These are phyloP conservation scores for Babylonia areolata DNA, from an alignment of 1,140 invertebrate species.

Conservation along the genomic window DNA sequence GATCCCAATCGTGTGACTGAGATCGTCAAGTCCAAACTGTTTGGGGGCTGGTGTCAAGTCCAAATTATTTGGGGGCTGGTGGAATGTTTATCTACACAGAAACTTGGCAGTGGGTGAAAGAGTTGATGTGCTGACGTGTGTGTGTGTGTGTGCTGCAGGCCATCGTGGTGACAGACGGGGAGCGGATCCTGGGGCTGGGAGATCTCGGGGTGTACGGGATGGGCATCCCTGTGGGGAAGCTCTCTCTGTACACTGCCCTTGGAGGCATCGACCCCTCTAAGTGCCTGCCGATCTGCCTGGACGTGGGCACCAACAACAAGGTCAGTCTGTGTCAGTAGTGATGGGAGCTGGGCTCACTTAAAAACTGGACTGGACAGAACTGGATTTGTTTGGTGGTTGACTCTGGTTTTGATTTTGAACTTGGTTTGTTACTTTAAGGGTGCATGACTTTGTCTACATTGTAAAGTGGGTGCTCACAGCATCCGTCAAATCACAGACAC, in stretches of 20 bases:
- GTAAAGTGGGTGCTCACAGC: no score
- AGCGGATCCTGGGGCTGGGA: constrained; percentile 75
- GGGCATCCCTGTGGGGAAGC: constrained; percentile 75
- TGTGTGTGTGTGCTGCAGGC: constrained; percentile 79
- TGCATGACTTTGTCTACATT: no score
- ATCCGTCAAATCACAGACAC: no score
- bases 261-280: constrained; percentile 71
- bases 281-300: constrained; percentile 72
- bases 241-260: constrained; percentile 74
- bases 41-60: no score
- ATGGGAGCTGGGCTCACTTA: background rate
- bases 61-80: no score
- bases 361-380: background rate
- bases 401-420: background rate
- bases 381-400: background rate
- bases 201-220: constrained; percentile 75
- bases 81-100: no score
- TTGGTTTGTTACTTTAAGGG: no score
- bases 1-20: no score
- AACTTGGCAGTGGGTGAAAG: no score
- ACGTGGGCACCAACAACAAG: constrained; percentile 75
- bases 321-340: constrained; percentile 50
- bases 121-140: no score
- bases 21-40: no score
- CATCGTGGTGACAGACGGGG: constrained; percentile 75